Base-by-base conservation (phyloP, 2,113 vertebrate genomes). In the Erinaceus europaeus region DNA sequence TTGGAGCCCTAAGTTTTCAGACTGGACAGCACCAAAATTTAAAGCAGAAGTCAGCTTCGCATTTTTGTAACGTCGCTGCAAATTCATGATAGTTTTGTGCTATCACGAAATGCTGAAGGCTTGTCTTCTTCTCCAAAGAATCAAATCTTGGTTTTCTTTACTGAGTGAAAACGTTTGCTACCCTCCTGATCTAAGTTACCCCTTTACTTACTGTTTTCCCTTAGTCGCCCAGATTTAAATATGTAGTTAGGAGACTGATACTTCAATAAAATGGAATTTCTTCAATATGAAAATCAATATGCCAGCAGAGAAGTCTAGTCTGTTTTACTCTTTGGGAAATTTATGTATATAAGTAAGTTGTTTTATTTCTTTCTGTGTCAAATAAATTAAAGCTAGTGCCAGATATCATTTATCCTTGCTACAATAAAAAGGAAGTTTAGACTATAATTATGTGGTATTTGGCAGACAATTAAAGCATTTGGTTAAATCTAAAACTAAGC, bases 401-500 rank as follows among this genome's bases (percentile, higher is more conserved):
- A 85, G 82, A 46, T 48, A 48, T 2, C 79, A 48, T 75, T 85
- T 74, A 72, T 57, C 7, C 18, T 6, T 68, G 14, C 18, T 65
- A 61, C 64, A 13, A 29, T 15, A 68, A n/a, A n/a, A n/a, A n/a
- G n/a, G n/a, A n/a, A n/a, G n/a, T n/a, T n/a, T n/a, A n/a, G n/a
- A n/a, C n/a, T n/a, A n/a, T n/a, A n/a, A n/a, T n/a, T n/a, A n/a
- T n/a, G n/a, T n/a, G 23, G 9, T 21, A 62, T 50, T 18, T 90
- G n/a, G 13, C 9, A 80, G 42, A 44, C 27, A 81, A 92, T 67
- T 80, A 71, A 14, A 71, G 27, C 52, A 77, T 76, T 90, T 92
- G 44, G 14, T 74, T 61, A 81, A 50, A 75, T n/a, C 27, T 52
- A 6, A 27, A 92, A 40, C 52, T 62, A 75, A 80, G 50, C 25